Percentiles rank a stretch among this genome's conserved stretches.
Evolutionary conservation across 2,797 vertebrate genomes (phyloP).

Genomic region (Sebastiscus tertius): DNA sequence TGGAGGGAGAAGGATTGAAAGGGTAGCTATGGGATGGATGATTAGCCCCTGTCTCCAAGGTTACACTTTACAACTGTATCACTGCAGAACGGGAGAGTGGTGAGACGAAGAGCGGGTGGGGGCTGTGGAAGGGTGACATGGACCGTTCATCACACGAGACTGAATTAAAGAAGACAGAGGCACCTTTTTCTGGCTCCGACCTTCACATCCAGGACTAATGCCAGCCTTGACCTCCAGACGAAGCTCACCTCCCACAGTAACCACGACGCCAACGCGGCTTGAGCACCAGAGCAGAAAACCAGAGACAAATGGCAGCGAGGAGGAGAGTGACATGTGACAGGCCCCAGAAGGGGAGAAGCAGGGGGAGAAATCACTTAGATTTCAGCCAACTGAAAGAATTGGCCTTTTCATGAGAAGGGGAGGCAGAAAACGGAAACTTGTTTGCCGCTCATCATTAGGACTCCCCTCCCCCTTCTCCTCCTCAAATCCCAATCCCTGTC

Average conservation of each 20-base stretch:
- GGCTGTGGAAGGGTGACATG: conserved; percentile 39
- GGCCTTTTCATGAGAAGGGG: conserved; percentile 57
- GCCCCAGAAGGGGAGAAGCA: conserved; percentile 32
- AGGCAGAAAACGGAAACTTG: conserved; percentile 20
- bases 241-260: conserved; percentile 19
- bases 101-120: neutral
- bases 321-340: conserved; percentile 47
- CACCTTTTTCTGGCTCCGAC: conserved; percentile 51
- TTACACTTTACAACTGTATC: conserved; percentile 79
- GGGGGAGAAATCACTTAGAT: conserved; percentile 57
- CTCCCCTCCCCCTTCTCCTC: neutral
- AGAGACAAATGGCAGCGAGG: conserved; percentile 50
- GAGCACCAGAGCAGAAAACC: conserved; percentile 50
- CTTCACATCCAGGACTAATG: conserved; percentile 57
- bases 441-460: conserved; percentile 27
- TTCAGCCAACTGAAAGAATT: conserved; percentile 67
- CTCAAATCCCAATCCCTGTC: conserved; percentile 25
- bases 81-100: conserved; percentile 28
- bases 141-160: conserved; percentile 58
- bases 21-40: conserved; percentile 73
- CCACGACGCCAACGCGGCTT: neutral
- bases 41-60: conserved; percentile 82
- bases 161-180: conserved; percentile 56
- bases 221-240: conserved; percentile 66
- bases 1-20: conserved; percentile 63